Base-by-base conservation (phyloP, 37 sponge, comb jelly and placozoan genomes). In the Theonella swinhoei region DNA sequence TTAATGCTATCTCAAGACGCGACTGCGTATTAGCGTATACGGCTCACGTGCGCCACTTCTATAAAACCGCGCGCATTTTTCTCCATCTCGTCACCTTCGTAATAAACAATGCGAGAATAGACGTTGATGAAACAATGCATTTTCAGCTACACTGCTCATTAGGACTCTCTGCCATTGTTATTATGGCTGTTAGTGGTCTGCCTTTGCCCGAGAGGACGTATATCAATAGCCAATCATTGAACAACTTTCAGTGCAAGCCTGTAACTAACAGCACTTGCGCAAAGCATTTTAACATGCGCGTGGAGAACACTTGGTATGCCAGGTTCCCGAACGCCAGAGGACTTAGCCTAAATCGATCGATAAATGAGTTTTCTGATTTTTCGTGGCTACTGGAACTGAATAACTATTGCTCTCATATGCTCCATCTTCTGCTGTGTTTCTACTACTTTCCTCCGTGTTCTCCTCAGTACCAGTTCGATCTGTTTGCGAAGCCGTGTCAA, bases 371-470 rank as follows among this genome's bases (percentile, higher is more conserved):
- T 70, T 5, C 19, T 31, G 31, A 75, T 25, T 83, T 83, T 39
- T 0, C 8, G 35, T 68, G 19, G 8, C 68, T 75, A 0, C 24
- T 83, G 67, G 42, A 82, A 4, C 36, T 39, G 8, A 3, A 62
- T 7, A 47, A 47, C 54, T 47, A 47, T 28, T 82, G 83, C 54
- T 82, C 83, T 63, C 63, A 36, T 24, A n/a, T 29, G 23, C 30
- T 82, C 4, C 43, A 72, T 1, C 35, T 65, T n/a, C 40, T 76
- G 4, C 70, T 84, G 19, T 84, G 85, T 31, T 84, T 76, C 39
- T 1, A 42, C n/a, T 84, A 84, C 77, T 84, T 84, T 29, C 85
- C 85, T 42, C 39, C 41, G 19, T 75, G 69, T n/a, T 11, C 36
- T 28, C 47, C 3, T 31, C 37, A 2, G 24, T 26, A 2, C 4